These are phyloP conservation scores for Crotalus tigris DNA, from an alignment of 2,113 vertebrate species.

Conservation along the genomic window DNA sequence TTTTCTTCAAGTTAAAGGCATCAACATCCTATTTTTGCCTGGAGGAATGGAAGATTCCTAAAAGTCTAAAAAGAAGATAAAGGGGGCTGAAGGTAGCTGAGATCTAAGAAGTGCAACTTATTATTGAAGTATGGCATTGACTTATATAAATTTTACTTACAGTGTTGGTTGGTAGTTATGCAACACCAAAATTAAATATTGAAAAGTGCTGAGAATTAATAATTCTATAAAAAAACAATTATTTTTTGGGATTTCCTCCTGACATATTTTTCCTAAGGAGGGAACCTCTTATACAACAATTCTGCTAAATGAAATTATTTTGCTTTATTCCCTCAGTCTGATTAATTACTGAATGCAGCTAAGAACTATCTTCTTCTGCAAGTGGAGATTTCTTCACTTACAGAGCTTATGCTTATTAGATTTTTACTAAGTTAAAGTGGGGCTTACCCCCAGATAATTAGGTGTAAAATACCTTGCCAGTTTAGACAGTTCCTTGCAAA, in stretches of 20 bases:
- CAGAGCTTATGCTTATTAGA: not conserved
- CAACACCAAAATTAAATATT: not conserved
- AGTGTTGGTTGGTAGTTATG: not conserved
- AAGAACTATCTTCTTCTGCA: not conserved
- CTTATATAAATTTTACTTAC: not conserved
- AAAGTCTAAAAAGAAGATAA: not conserved
- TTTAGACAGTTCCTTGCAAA: conserved; percentile 76
- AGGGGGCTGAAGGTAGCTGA: not conserved
- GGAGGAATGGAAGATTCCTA: not conserved
- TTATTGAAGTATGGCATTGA: not conserved
- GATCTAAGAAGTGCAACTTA: not conserved
- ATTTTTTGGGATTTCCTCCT: not conserved
- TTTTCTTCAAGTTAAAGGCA: not conserved
- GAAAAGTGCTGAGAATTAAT: not conserved
- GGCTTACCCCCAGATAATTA: not conserved
- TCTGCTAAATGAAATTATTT: not conserved
- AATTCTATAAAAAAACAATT: not conserved
- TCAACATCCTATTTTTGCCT: not conserved
- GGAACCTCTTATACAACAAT: not conserved
- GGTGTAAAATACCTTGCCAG: conserved; percentile 66
- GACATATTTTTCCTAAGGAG: not conserved
- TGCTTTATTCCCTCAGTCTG: not conserved
- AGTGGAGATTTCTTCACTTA: not conserved
- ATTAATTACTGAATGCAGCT: not conserved
- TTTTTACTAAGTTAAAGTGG: not conserved